Conservation (phyloP, 2,797 vertebrate species). For the Xyrichtys novacula region DNA sequence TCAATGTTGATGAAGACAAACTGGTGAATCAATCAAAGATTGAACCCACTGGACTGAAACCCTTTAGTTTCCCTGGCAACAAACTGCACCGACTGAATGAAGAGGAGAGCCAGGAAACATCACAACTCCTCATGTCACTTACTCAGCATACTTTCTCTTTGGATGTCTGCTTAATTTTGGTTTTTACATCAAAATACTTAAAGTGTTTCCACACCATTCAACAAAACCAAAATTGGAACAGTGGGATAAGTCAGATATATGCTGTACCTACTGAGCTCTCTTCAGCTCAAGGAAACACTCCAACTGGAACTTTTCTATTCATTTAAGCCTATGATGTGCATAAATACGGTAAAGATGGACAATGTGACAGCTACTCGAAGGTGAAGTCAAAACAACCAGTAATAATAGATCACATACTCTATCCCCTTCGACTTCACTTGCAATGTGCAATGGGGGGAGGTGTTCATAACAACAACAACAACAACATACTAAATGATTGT, state of each 20-base stretch:
- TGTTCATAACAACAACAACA: too few relatives aligned
- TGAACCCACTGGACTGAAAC: constrained; percentile 32
- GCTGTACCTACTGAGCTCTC: constrained; percentile 7
- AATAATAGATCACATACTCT: too few relatives aligned
- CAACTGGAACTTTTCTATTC: constrained; percentile 1
- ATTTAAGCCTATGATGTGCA: too few relatives aligned
- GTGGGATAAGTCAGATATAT: constrained; percentile 24
- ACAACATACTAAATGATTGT: too few relatives aligned
- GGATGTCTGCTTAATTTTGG: constrained; percentile 56
- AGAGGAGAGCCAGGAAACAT: constrained; percentile 67
- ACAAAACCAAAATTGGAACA: constrained; percentile 25
- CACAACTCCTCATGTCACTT: constrained; percentile 34
- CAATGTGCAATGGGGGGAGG: too few relatives aligned
- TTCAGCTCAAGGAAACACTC: constrained; percentile 17
- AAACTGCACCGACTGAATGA: constrained; percentile 50
- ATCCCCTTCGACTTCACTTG: too few relatives aligned
- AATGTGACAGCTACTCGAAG: too few relatives aligned
- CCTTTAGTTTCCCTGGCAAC: constrained; percentile 39
- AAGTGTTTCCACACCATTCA: constrained; percentile 40
- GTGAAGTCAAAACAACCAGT: too few relatives aligned
- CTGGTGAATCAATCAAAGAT: constrained; percentile 63
- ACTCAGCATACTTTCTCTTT: constrained; percentile 45
- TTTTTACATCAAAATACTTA: constrained; percentile 39
- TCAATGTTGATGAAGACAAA: constrained; percentile 58
- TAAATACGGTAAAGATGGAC: too few relatives aligned